Percentiles rank a stretch among this genome's conserved stretches.
Evolutionary conservation across 2,797 vertebrate genomes (phyloP).

Genomic region (Propithecus deckenii): DNA sequence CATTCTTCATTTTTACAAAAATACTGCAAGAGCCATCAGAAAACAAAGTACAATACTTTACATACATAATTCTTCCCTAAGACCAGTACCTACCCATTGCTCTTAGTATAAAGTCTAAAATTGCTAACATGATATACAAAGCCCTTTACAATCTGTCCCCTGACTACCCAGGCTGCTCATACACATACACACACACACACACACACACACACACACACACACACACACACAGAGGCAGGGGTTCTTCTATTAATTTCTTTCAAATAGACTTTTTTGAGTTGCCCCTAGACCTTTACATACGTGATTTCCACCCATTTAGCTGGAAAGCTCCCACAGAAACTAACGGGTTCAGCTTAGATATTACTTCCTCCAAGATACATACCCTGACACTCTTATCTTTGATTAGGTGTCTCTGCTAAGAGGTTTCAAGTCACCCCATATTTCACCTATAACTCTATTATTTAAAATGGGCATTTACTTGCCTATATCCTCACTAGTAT

Average conservation of each 20-base stretch:
- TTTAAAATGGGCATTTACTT: not conserved
- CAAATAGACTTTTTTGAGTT: not conserved
- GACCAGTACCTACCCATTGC: not conserved
- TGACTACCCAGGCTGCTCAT: not conserved
- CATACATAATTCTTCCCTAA: not conserved
- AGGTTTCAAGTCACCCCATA: not conserved
- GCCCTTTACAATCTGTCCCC: not conserved
- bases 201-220: not conserved
- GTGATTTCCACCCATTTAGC: not conserved
- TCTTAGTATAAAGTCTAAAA: not conserved
- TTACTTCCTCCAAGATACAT: not conserved
- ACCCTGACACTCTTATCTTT: not conserved
- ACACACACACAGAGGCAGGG: not conserved
- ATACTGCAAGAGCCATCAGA: not conserved
- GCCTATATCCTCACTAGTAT: not conserved
- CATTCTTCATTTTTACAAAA: not conserved
- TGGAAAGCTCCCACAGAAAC: not conserved
- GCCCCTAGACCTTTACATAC: not conserved
- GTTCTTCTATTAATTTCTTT: not conserved
- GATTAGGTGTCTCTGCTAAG: not conserved
- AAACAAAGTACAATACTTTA: not conserved
- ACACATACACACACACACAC: not conserved
- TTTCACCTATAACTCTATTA: not conserved
- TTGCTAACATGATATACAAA: not conserved
- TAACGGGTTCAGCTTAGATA: not conserved